Base-by-base conservation (phyloP, 2,888 invertebrate species). In the Macrophya annulata region DNA sequence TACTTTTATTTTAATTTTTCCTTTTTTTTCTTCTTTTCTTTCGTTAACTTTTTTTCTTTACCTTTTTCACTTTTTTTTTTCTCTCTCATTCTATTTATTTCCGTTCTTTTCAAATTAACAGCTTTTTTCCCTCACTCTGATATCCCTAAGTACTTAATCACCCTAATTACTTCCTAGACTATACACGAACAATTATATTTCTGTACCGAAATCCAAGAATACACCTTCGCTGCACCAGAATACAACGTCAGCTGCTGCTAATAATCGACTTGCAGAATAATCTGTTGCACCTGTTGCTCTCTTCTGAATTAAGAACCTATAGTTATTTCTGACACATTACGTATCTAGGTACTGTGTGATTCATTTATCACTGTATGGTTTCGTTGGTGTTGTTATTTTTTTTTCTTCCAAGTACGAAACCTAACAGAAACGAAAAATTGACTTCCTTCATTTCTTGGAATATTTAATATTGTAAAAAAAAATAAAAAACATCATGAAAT, bases 241-340 rank as follows among this genome's bases (percentile, higher is more conserved):
- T 62, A 25, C 62, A 12, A 25, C 71, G 37, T 15, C 40, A 71
- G 71, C 40, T 17, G n/a, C 25, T 25, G 62, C 21, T 62, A 15
- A 21, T 10, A 6, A n/a, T 74, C 4, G 21, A n/a, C 43, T 31
- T 43, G 45, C 43, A 25, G 45, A 45, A 74, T 74, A 74, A 74
- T 45, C 45, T 74, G 21, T 21, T 74, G 72, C 72, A 74, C 72
- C 72, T 74, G 72, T 74, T 74, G 72, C 72, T 45, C 72, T 43
- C 72, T 45, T 45, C 21, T 45, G 21, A 45, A 74, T 74, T 74
- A 45, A 74, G 45, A n/a, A 74, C 45, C 45, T 6, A 21, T 6
- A 21, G 43, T 21, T 21, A n/a, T n/a, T 74, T 25, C 43, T n/a
- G 1, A 25, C 45, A 17, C 21, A 8, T 74, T 10, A 8, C 12